Base-by-base conservation (phyloP, 2,797 vertebrate species). In the Lithobates pipiens region DNA sequence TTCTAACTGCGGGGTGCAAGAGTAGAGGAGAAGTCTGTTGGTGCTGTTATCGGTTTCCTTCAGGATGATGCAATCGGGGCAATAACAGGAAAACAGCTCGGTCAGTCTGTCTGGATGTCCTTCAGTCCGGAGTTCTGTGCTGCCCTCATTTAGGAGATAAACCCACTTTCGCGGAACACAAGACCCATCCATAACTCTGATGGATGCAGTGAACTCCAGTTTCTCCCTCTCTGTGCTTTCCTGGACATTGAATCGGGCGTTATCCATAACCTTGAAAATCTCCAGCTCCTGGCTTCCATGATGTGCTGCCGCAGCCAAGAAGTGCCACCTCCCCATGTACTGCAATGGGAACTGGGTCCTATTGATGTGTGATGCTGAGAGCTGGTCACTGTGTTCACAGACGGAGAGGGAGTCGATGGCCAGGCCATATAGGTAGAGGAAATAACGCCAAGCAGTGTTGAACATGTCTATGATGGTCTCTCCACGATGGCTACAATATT, bases 271-370 rank as follows among this genome's bases (percentile, higher is more conserved):
- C 34, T 87, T 84, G 82, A 94, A 94, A 67, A 85, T 91, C 0
- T 84, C 86, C 90, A 94, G 42, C 0, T 91, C 91, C 1, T 86
- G 65, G 3, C 80, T 72, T 6, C 88, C 88, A 11, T 90, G 54
- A 10, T 91, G 88, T 10, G 90, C 90, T 0, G 92, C 90, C 2
- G 90, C 90, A 0, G 92, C 91, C 9, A 92, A 88, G 83, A 94
- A 93, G 81, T 91, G 82, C 92, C 93, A 93, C n/a, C 42, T 89
- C 77, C 92, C 93, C 69, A 92, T 81, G 84, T 94, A 89, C 88
- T 91, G 84, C 73, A 88, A 89, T 77, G 86, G 89, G 32, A 89
- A 90, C 92, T 92, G 83, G 71, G 89, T 90, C 34, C 89, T 88
- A 36, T 92, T 85, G 74, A 89, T 42, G 65, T 65, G 57, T 2